phyloP scores from a whole-genome alignment of 2,888 invertebrate genomes.

The Pseudoips prasinana region DNA sequence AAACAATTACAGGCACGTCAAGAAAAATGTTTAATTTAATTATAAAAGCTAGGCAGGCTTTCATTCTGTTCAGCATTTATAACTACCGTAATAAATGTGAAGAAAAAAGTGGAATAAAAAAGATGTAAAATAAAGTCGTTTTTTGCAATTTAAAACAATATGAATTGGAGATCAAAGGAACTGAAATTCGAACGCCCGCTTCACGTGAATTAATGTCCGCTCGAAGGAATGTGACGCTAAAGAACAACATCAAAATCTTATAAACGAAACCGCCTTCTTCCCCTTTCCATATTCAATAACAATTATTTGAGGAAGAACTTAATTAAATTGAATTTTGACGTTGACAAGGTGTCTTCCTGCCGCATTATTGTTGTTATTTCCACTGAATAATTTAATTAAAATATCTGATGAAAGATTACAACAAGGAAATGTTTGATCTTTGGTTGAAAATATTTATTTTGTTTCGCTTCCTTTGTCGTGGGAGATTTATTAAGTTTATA shows the following conservation, averaged over 20 bases:
- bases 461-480: slow-evolving; percentile 7
- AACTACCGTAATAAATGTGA: no score
- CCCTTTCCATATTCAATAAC: slow-evolving; percentile 20
- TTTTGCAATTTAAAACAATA: slow-evolving; percentile 25
- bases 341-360: slow-evolving; percentile 25
- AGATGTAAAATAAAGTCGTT: no score
- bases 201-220: slow-evolving; percentile 22
- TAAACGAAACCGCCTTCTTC: slow-evolving; percentile 10
- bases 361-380: slow-evolving; percentile 14
- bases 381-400: slow-evolving; percentile 25
- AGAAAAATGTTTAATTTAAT: no score
- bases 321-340: slow-evolving; percentile 30
- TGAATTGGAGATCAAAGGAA: slow-evolving; percentile 27
- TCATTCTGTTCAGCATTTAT: not conserved
- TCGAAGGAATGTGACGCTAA: slow-evolving; percentile 23
- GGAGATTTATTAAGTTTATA: slow-evolving; percentile 26
- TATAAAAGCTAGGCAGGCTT: no score
- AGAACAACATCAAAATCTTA: slow-evolving; percentile 16
- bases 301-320: slow-evolving; percentile 25
- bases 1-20: no score
- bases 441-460: slow-evolving; percentile 5
- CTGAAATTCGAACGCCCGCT: slow-evolving; percentile 7
- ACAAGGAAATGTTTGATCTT: slow-evolving; percentile 22
- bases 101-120: no score
- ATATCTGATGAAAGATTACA: slow-evolving; percentile 19